Conservation (phyloP, 2,888 invertebrate species). For the Tenthredo scrophulariae region DNA sequence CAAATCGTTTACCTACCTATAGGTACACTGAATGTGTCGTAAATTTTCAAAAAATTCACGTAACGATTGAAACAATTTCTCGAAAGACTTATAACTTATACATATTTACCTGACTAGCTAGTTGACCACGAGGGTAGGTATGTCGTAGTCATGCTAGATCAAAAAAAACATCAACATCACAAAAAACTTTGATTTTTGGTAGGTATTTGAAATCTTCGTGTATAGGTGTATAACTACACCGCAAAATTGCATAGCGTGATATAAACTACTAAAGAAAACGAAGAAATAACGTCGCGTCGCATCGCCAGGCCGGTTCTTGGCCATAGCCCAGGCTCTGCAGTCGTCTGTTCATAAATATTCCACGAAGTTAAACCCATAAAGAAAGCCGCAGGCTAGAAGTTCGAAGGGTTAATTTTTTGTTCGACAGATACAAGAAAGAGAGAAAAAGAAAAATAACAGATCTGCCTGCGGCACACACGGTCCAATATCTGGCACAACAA, state of each 20-base stretch:
- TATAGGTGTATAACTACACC: background rate
- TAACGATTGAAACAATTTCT: background rate
- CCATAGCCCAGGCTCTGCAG: slow-evolving; percentile 59
- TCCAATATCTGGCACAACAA: background rate
- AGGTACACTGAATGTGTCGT: background rate
- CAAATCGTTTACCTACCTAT: background rate
- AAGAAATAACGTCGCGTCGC: background rate
- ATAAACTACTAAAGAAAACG: background rate
- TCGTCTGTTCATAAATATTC: slow-evolving; percentile 75
- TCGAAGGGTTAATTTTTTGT: slow-evolving; percentile 74
- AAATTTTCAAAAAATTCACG: background rate
- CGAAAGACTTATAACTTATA: background rate
- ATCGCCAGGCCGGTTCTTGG: slow-evolving; percentile 47
- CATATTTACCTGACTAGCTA: background rate
- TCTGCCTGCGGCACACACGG: background rate
- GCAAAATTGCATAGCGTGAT: background rate
- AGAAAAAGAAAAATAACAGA: background rate
- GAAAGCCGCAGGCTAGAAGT: slow-evolving; percentile 72
- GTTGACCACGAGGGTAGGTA: background rate
- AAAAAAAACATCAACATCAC: background rate
- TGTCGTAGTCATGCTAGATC: background rate
- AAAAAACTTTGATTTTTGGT: background rate
- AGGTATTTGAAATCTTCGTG: background rate
- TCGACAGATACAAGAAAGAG: background rate
- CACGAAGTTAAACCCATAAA: slow-evolving; percentile 73